Evolutionary conservation across 1,140 invertebrate species (phyloP), one percentile per base, ranked within the genome.

Genomic region (Diorhabda elongata): DNA sequence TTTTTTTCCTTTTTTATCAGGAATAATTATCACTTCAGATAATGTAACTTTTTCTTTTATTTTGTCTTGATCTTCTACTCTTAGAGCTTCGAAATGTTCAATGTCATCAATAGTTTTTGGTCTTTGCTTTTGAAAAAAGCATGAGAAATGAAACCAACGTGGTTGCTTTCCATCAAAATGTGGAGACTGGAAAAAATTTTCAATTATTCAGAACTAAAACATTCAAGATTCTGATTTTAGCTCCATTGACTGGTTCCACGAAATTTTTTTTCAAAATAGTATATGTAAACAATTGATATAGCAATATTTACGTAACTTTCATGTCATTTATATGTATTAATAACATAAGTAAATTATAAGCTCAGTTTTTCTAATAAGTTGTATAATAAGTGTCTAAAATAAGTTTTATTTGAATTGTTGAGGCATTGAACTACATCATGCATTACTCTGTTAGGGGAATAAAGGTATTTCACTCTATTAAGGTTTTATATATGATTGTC

Each of bases 91-190:
- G 84, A 92, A 96, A 77, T 95, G 88, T 44, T 86, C 89, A 78
- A 99, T 94, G 69, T 98, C 95, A 62, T 86, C 88, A 6, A 87
- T 84, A 63, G 85, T 84, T 71, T 87, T 85, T 5, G 94, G 91
- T 9, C 89, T 86, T 76, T 92, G 90, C 80, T 92, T 95, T 66
- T 83, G 77, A 76, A 98, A 98, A 80, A 99, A 98, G 79, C 96
- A 98, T 3, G 85, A 83, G 67, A 87, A 84, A 83, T 99, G 96
- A 81, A 91, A 94, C 97, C 97, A 98, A 71, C 91, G 89, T 2
- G 93, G 85, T 69, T 91, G 85, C 82, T 92, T 96, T 4, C 95
- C 95, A 90, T 98, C 96, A 85, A 94, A 70, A 58, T 67, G 65
- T 11, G 65, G 60, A 56, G 71, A 74, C 71, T 77, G 41, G 61